Evolutionary conservation across 1,140 invertebrate species (phyloP).

Genomic region (Drosophila carrolli): DNA sequence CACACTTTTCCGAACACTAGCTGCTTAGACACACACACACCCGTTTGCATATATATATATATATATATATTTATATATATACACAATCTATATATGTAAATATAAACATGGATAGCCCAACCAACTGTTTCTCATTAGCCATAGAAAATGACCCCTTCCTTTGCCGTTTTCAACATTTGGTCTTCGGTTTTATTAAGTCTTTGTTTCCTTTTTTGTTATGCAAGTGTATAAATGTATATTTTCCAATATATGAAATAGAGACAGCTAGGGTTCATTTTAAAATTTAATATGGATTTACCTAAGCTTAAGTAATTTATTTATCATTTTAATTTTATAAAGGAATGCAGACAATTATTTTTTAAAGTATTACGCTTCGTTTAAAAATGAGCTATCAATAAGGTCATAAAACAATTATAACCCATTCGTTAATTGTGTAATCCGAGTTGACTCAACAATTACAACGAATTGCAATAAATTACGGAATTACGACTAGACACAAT

Average conservation of each 20-base stretch:
- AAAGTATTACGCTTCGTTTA: neutral
- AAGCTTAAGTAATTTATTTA: neutral
- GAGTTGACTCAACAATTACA: conserved; percentile 34
- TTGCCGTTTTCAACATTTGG: conserved; percentile 4
- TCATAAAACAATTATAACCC: neutral
- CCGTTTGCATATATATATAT: conserved; percentile 7
- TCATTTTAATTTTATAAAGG: neutral
- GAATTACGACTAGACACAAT: conserved; percentile 14
- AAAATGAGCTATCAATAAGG: neutral
- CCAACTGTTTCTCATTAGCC: conserved; percentile 66
- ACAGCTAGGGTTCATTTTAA: neutral
- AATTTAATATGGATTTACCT: neutral
- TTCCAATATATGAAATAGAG: neutral
- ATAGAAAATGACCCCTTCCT: conserved; percentile 32
- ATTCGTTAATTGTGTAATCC: conserved; percentile 16
- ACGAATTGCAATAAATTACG: conserved; percentile 22
- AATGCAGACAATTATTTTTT: neutral
- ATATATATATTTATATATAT: conserved; percentile 17
- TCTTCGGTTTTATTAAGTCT: conserved; percentile 29
- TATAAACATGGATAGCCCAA: conserved; percentile 21
- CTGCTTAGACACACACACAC: conserved; percentile 25
- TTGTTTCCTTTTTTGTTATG: conserved; percentile 38
- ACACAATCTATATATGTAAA: conserved; percentile 7
- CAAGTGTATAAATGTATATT: neutral
- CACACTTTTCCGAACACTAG: conserved; percentile 48